phyloP scores from a whole-genome alignment of 2,797 vertebrate genomes.

The Buceros bicornis region DNA sequence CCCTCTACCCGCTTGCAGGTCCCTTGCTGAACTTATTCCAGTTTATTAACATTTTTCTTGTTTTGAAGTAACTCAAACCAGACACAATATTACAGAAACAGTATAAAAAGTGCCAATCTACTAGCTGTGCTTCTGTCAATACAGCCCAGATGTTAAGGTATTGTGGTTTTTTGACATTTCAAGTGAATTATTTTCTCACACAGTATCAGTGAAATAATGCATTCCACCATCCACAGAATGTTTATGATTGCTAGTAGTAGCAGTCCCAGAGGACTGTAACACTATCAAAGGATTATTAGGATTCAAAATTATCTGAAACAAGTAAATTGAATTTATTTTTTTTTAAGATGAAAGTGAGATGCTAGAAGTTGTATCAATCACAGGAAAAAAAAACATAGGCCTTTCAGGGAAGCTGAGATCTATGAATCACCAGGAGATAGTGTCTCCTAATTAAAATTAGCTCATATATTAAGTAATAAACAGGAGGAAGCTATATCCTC shows the following conservation, averaged over 20 bases:
- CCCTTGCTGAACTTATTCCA: neutral
- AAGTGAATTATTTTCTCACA: neutral
- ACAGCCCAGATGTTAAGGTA: neutral
- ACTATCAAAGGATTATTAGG: neutral
- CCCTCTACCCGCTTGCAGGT: rapidly evolving
- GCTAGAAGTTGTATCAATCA: neutral
- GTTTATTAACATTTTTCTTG: neutral
- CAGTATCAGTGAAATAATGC: neutral
- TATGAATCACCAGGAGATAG: neutral
- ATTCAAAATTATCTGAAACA: constrained; percentile 6
- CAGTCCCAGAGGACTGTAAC: neutral
- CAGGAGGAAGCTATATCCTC: neutral
- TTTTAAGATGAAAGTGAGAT: neutral
- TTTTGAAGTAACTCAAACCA: neutral
- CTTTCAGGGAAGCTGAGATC: neutral
- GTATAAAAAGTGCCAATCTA: neutral
- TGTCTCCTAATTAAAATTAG: neutral
- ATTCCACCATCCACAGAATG: neutral
- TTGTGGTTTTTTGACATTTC: neutral
- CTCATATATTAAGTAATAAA: neutral
- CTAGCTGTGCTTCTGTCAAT: neutral
- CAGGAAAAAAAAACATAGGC: neutral
- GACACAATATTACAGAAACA: neutral
- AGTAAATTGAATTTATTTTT: neutral
- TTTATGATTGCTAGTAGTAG: neutral